These are phyloP conservation scores for Drosophila pallidifrons DNA, from an alignment of 1,140 invertebrate species.

Conservation along the genomic window DNA sequence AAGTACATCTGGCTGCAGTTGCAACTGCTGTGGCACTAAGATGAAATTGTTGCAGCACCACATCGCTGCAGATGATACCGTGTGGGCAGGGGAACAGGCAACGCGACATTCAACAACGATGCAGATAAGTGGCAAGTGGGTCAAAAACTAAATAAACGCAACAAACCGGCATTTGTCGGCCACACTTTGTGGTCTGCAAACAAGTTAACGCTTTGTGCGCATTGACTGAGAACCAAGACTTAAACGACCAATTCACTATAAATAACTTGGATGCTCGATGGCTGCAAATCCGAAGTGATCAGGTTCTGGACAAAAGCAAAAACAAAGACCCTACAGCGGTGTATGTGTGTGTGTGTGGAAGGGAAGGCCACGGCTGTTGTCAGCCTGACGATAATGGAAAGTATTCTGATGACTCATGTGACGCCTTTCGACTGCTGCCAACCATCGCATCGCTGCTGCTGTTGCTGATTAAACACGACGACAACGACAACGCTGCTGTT, in stretches of 20 bases:
- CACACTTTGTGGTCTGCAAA: conserved; percentile 41
- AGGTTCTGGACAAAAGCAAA: conserved; percentile 52
- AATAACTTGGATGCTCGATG: conserved; percentile 28
- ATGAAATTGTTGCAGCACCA: conserved; percentile 18
- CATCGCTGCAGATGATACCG: conserved; percentile 18
- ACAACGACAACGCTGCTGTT: conserved; percentile 11
- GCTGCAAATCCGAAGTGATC: conserved; percentile 38
- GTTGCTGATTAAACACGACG: conserved; percentile 44
- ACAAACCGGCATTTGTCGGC: conserved; percentile 41
- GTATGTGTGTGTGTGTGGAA: background rate
- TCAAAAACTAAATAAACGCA: conserved; percentile 58
- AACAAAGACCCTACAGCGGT: conserved; percentile 39
- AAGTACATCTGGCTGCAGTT: conserved; percentile 67
- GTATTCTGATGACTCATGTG: conserved; percentile 38
- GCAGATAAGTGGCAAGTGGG: conserved; percentile 62
- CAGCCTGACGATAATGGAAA: conserved; percentile 38
- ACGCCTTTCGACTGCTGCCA: conserved; percentile 12
- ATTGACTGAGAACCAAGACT: conserved; percentile 6
- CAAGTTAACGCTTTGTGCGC: conserved; percentile 57
- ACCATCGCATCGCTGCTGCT: conserved; percentile 14
- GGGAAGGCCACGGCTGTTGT: conserved; percentile 11
- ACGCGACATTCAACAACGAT: background rate
- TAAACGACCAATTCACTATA: conserved; percentile 48
- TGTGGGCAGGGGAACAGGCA: conserved; percentile 4
- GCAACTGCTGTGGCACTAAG: conserved; percentile 17